Evolutionary conservation across 1,140 invertebrate genomes (phyloP).

Genomic region (Adelges cooleyi): DNA sequence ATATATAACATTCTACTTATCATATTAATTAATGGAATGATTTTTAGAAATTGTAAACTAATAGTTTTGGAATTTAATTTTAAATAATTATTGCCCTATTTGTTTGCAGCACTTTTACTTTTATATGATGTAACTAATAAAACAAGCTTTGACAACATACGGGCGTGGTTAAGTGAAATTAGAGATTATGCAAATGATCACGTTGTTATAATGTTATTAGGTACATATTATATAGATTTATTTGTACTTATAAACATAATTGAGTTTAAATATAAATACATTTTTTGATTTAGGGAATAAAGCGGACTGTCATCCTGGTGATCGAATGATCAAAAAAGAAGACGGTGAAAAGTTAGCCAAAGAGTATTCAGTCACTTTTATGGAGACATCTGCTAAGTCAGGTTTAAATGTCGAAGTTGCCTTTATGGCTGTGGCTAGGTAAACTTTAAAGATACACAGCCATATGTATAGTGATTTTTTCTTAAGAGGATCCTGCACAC

Average conservation of each 20-base stretch:
- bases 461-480: no score
- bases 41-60: no score
- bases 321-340: constrained; percentile 62
- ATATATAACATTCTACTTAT: no score
- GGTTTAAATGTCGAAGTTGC: constrained; percentile 72
- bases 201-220: constrained; percentile 78
- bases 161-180: constrained; percentile 79
- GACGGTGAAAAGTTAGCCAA: constrained; percentile 67
- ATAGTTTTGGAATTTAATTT: no score
- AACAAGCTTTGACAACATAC: constrained; percentile 74
- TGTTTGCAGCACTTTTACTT: constrained; percentile 62
- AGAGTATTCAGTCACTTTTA: constrained; percentile 73
- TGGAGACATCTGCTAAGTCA: constrained; percentile 79
- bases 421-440: constrained; percentile 66
- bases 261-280: no score
- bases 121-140: constrained; percentile 88
- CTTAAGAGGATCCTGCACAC: no score
- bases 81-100: no score
- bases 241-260: no score
- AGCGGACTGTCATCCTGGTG: constrained; percentile 55
- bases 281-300: constrained; percentile 57
- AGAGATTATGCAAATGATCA: constrained; percentile 73
- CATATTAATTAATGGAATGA: no score
- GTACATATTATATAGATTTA: constrained; percentile 43
- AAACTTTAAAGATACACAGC: constrained; percentile 31